These are phyloP conservation scores for Plebejus melissa DNA, from an alignment of 2,888 invertebrate species.

Conservation along the genomic window DNA sequence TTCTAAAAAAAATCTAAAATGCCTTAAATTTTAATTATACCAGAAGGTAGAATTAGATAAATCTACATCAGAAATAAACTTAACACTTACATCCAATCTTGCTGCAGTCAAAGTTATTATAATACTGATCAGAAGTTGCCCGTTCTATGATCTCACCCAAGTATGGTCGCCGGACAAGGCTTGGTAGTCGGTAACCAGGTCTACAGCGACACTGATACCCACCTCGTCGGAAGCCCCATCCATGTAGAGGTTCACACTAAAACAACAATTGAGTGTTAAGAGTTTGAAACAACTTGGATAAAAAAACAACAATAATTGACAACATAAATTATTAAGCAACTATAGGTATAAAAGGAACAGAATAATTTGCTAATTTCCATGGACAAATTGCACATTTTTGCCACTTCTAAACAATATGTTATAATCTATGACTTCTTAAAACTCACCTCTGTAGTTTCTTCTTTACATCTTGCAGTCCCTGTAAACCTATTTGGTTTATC, in stretches of 20 bases:
- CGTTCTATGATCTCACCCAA: conserved; percentile 96
- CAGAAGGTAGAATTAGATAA: background rate
- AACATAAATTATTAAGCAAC: background rate
- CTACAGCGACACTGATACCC: conserved; percentile 96
- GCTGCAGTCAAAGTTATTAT: conserved; percentile 93
- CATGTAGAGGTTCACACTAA: conserved; percentile 96
- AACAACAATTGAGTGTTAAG: conserved; percentile 33
- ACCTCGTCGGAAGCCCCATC: conserved; percentile 97
- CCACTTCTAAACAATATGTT: background rate
- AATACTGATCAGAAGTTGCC: conserved; percentile 95
- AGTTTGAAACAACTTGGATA: background rate
- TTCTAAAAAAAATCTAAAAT: too few species aligned
- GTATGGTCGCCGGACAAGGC: conserved; percentile 92
- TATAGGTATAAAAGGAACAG: too few species aligned
- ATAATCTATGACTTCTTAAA: background rate
- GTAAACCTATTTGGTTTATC: conserved; percentile 92
- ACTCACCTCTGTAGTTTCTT: conserved; percentile 39
- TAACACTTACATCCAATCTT: conserved; percentile 91
- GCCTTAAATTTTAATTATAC: too few species aligned
- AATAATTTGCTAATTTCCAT: background rate
- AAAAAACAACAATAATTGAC: background rate
- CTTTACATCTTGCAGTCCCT: conserved; percentile 93
- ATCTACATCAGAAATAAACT: background rate
- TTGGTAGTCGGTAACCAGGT: conserved; percentile 92
- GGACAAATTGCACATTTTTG: background rate